Percentiles rank a stretch among this genome's conserved stretches.
These are phyloP conservation scores for Pseudolaguvia tuberculata DNA, from an alignment of 2,113 vertebrate species.

Conservation along the genomic window DNA sequence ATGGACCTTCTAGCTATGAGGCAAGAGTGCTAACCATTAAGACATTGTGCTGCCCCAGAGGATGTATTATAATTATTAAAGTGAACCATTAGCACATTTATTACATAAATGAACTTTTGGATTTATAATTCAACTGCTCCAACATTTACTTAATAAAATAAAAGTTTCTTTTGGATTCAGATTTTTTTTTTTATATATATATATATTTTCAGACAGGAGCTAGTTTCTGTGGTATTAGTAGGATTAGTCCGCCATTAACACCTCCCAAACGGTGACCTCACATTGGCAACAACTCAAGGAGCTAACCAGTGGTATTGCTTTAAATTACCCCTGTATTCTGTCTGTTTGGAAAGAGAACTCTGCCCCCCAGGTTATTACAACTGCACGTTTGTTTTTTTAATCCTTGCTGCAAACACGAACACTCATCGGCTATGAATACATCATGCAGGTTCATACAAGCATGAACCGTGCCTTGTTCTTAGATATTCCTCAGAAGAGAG, in stretches of 20 bases:
- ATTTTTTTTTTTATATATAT: constrained; percentile 23
- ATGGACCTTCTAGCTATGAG: too few species aligned
- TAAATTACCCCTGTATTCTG: constrained; percentile 22
- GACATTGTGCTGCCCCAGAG: too few species aligned
- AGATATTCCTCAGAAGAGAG: neutral
- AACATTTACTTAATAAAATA: too few species aligned
- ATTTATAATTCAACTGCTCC: too few species aligned
- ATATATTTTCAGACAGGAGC: constrained; percentile 10
- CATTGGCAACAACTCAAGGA: constrained; percentile 23
- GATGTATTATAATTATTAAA: too few species aligned
- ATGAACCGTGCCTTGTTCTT: neutral
- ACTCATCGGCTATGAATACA: constrained; percentile 29
- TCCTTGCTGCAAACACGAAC: constrained; percentile 24
- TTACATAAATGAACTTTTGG: too few species aligned
- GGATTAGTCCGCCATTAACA: constrained; percentile 50
- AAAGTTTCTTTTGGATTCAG: neutral
- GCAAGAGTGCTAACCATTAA: too few species aligned
- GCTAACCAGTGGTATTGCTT: constrained; percentile 7
- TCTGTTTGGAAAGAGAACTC: constrained; percentile 26
- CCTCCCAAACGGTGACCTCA: constrained; percentile 32
- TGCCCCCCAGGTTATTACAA: constrained; percentile 23
- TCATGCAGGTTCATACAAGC: constrained; percentile 12
- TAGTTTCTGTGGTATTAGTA: constrained; percentile 36
- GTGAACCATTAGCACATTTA: too few species aligned
- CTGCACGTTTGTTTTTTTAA: constrained; percentile 35